Evolutionary conservation across 1,140 invertebrate species (phyloP), one percentile per base, ranked within the genome.

Genomic region (Cyrtorhinus lividipennis): DNA sequence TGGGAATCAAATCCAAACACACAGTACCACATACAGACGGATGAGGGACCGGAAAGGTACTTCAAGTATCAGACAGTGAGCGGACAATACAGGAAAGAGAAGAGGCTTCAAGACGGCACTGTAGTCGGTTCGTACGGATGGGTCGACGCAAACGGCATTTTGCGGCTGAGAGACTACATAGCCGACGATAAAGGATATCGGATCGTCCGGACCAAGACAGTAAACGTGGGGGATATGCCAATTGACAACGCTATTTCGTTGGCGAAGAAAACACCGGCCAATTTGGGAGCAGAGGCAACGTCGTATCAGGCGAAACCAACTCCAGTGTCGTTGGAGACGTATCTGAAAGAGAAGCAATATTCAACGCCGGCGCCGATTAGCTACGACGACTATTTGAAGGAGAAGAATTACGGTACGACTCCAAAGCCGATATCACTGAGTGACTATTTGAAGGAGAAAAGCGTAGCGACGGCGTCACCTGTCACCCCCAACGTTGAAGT

Each of bases 21-120:
- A 0, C 88, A 91, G 73, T 92, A 90, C 73, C 88, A 92, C 74
- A 89, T 92, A 68, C 90, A 92, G 74, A 92, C 88, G n/a, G 90
- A 92, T 71, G 88, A 90, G 73, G 89, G 88, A 23, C 84, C 85
- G 0, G 88, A 91, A 69, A 77, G 89, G 24, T 89, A 85, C 73
- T 90, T 90, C 75, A 80, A 86, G 62, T 92, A 86, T 72, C 88
- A 92, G 74, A 93, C 90, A 0, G 80, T 86, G 66, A 90, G 86
- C 72, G 89, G 89, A 1, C 89, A 93, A 71, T 93, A 89, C 71
- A 61, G 90, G 15, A 91, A 91, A 74, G 89, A 92, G 71, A 87
- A 88, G 71, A 78, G 89, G 59, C 75, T 92, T 0, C 82, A 87
- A 71, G 87, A 90, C 74, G 87, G 87, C 3, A 73, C 72, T 0